Evolutionary conservation across 2,113 vertebrate genomes (phyloP), one percentile per base, ranked within the genome.

Genomic region (Oophaga pumilio): DNA sequence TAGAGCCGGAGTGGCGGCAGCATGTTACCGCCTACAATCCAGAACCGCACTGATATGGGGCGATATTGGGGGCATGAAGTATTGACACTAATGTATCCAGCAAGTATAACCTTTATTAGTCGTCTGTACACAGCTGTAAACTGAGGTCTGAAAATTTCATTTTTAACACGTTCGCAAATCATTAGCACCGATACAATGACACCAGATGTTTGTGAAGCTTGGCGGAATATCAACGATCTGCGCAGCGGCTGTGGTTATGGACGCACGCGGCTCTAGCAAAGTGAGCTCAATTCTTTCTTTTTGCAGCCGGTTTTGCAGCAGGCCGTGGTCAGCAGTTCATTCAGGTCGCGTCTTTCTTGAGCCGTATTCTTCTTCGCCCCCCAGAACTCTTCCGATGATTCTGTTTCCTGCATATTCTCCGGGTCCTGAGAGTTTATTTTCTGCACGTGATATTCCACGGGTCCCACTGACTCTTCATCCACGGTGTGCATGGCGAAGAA

Each of bases 271-370:
- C 14, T 62, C 87, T 89, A 95, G 88, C 95, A 95, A 0, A 95
- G 89, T 0, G 91, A 57, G 0, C 91, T 92, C 89, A 95, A 77
- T 6, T 93, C 90, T 0, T 52, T 74, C 90, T 92, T 86, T 0
- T 88, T 94, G 82, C 93, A 95, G 91, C 94, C 95, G 0, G 79
- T 6, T 0, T 2, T 87, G 76, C 94, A 95, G 92, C 95, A 94
- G 86, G 90, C 26, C 2, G 86, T 88, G 22, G 85, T 11, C 0
- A 95, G 89, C 43, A 92, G 57, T 1, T 14, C 17, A 66, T 87
- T 85, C 13, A 64, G 89, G 0, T 89, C 90, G 0, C 85, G 89
- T 64, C 90, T 92, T 82, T 15, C 87, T 0, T 71, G 81, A 20
- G 2, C 3, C 1, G 85, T 1, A 0, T 0, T 26, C 84, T 15